Evolutionary conservation across 2,888 invertebrate species (phyloP), one percentile per base, ranked within the genome.

Genomic region (Agrotis ipsilon): DNA sequence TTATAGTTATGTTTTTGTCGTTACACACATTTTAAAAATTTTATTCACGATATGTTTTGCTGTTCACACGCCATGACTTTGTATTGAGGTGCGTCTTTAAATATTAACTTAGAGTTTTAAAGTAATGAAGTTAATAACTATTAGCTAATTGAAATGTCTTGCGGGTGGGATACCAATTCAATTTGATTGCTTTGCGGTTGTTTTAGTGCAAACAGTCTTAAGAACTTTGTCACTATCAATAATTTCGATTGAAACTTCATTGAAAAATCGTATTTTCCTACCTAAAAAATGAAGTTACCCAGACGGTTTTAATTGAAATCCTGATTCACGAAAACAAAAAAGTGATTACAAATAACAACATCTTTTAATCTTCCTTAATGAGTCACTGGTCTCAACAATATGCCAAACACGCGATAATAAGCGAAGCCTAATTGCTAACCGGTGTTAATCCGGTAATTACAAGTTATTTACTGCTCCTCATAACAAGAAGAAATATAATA

Each of bases 361-460:
- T 13, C 24, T 24, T 72, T 61, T 21, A 62, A 59, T 62, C 16
- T 51, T 65, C 27, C 58, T 16, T 65, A 64, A 80, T 61, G n/a
- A 51, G 43, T 18, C 7, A 6, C n/a, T 18, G 7, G 11, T 64
- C 39, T 39, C 49, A 11, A 65, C 19, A 49, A 6, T 52, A 70
- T 75, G 60, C 21, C 57, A 76, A 59, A 43, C 52, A 63, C n/a
- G 54, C 39, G 45, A 14, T 62, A 60, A 76, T 11, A 32, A 64
- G 19, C 68, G n/a, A 57, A 39, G 39, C 51, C 24, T 77, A 54
- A 72, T 77, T 68, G 24, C 51, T 72, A 21, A 76, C 55, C 46
- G 51, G 27, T 51, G 54, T 63, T 81, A 81, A 72, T 79, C 68
- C 27, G 52, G 68, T 79, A 77, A 68, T 79, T 66, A 81, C 57